Base-by-base conservation (phyloP, 2,888 invertebrate genomes). In the Cosmia pyralina region DNA sequence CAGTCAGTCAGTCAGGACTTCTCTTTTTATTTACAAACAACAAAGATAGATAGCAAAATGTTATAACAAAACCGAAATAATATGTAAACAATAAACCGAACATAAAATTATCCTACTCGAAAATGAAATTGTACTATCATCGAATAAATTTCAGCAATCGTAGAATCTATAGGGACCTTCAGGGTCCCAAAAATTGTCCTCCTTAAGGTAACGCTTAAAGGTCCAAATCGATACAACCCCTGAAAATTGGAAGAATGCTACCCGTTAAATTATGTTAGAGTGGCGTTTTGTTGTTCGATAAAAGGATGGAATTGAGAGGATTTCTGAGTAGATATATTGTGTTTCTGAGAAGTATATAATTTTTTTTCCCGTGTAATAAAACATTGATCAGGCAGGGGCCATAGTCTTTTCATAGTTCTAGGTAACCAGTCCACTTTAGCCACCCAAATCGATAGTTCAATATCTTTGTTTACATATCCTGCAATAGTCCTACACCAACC, bases 71-170 rank as follows among this genome's bases (percentile, higher is more conserved):
- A 38, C 38, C 38, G 38, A 38, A 2, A 15, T 4, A 66, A 15
- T 4, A 66, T 13, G 10, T 1, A 38, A 50, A 70, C 19, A n/a
- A 59, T 59, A 60, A 69, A 50, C 17, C n/a, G 0, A 59, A 19
- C 28, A 34, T 38, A 38, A 38, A 38, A 4, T 38, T 38, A 38
- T 38, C 38, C 5, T 38, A 38, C 4, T 4, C 4, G 38, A 34
- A 72, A 70, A 15, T 70, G 3, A 65, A 74, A 69, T 64, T 10
- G 19, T 19, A 59, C 69, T 57, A 83, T 59, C 34, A 66, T 50
- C 4, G 17, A 69, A 81, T 84, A 75, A 74, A 81, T 84, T 81
- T 4, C 10, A 70, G 60, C 75, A 81, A 81, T 84, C 75, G 70
- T 4, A 48, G 28, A 28, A 53, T 53, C 75, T 58, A 69, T 80